phyloP scores from a whole-genome alignment of 2,888 invertebrate genomes.

The Hypomecis atomaria region DNA sequence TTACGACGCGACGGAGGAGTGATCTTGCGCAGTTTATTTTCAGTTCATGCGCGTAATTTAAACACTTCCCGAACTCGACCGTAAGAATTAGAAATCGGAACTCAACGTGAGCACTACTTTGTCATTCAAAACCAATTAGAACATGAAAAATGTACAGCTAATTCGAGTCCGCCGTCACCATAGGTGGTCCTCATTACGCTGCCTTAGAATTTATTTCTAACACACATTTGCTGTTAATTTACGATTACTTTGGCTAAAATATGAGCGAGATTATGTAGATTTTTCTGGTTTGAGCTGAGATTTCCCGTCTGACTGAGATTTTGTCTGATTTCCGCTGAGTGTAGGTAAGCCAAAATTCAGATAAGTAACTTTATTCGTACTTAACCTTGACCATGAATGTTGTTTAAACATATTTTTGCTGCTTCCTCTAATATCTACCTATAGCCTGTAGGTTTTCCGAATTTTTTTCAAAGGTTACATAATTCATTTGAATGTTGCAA shows the following conservation, averaged over 20 bases:
- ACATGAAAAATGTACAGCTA: constrained; percentile 47
- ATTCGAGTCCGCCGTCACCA: constrained; percentile 38
- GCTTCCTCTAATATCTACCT: constrained; percentile 17
- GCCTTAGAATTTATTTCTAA: constrained; percentile 29
- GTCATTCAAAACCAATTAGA: constrained; percentile 59
- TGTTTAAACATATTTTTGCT: constrained; percentile 15
- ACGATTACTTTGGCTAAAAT: constrained; percentile 30
- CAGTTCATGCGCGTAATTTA: constrained; percentile 76
- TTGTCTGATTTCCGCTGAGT: constrained; percentile 38
- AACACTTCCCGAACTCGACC: constrained; percentile 63
- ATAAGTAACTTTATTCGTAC: constrained; percentile 36
- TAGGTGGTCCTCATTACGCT: constrained; percentile 39
- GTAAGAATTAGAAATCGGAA: constrained; percentile 56
- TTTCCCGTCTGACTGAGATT: constrained; percentile 34
- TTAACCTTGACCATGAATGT: constrained; percentile 25
- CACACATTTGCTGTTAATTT: constrained; percentile 29
- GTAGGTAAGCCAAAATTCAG: constrained; percentile 25
- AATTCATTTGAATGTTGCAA: too few relatives aligned
- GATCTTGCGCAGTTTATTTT: constrained; percentile 79
- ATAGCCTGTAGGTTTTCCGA: constrained; percentile 6
- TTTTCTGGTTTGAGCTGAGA: constrained; percentile 30
- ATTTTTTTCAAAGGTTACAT: not conserved
- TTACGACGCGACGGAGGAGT: constrained; percentile 76
- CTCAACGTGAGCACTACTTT: constrained; percentile 56
- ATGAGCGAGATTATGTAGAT: constrained; percentile 33